A percentile compares a stretch with the other conserved stretches of the same genome.
Conservation (phyloP, 2,113 vertebrate species). For the Xenopus borealis region DNA sequence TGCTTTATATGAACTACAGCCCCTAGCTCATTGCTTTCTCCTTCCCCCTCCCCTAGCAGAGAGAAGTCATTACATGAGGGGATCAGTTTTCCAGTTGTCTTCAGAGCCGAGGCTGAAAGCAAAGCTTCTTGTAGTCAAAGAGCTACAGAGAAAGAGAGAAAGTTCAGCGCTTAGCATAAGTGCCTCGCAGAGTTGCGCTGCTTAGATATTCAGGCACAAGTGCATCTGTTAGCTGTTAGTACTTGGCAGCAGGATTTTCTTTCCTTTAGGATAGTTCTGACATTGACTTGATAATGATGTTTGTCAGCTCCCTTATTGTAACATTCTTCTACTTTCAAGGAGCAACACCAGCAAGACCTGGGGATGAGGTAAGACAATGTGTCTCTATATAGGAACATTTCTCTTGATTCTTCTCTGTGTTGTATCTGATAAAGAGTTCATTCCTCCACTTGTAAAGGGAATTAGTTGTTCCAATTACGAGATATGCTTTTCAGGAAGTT, state of each 20-base stretch:
- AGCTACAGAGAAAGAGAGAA: slow-evolving; percentile 26
- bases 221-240: slow-evolving; percentile 72
- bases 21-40: slow-evolving; percentile 64
- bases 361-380: slow-evolving; percentile 80
- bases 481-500: not conserved
- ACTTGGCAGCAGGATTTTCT: slow-evolving; percentile 60
- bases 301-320: slow-evolving; percentile 75
- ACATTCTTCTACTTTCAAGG: slow-evolving; percentile 77
- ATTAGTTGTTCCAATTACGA: not conserved
- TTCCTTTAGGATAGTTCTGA: slow-evolving; percentile 65
- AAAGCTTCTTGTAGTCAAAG: slow-evolving; percentile 59
- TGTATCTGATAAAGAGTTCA: not conserved
- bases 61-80: slow-evolving; percentile 75
- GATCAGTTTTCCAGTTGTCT: slow-evolving; percentile 86
- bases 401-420: not conserved
- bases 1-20: slow-evolving; percentile 61
- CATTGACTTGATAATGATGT: slow-evolving; percentile 68
- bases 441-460: not conserved
- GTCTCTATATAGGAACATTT: not conserved
- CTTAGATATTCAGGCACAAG: slow-evolving; percentile 60
- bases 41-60: slow-evolving; percentile 70
- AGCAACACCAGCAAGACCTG: slow-evolving; percentile 74
- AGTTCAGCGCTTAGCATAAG: slow-evolving; percentile 47
- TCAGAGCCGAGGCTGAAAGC: slow-evolving; percentile 68
- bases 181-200: slow-evolving; percentile 55